These are phyloP conservation scores for Sebastes taczanowskii DNA, from an alignment of 2,797 vertebrate genomes.

Conservation along the genomic window DNA sequence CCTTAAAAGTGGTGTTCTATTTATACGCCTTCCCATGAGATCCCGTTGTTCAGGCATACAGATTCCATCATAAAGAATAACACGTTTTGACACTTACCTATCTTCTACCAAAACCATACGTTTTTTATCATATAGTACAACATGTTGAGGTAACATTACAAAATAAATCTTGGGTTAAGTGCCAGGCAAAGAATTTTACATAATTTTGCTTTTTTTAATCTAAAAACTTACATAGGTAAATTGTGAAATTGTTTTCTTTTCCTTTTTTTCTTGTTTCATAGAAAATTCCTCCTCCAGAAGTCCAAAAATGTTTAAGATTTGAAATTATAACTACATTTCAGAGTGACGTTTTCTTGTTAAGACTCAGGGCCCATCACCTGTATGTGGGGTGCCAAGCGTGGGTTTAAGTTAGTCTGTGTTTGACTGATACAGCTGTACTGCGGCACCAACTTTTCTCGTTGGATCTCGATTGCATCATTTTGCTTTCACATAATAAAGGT, in stretches of 20 bases:
- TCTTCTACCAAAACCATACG: not conserved
- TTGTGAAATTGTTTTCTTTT: no score
- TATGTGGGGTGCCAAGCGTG: not conserved
- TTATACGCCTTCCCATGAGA: no score
- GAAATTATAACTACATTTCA: not conserved
- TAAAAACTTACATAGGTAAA: no score
- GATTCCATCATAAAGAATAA: not conserved
- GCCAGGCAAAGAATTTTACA: not conserved
- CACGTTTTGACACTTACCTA: not conserved
- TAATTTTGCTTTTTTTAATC: not conserved
- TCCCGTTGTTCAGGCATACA: no score
- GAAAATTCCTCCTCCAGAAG: no score
- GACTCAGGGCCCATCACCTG: not conserved
- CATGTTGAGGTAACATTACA: not conserved
- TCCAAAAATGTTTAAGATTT: not conserved
- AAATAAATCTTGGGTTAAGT: not conserved
- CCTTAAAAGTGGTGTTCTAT: no score
- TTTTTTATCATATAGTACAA: not conserved
- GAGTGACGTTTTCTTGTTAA: not conserved
- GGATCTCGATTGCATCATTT: conserved; percentile 10
- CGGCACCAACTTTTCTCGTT: conserved; percentile 2
- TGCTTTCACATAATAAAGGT: not conserved
- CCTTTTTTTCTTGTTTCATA: no score
- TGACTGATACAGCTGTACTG: conserved; percentile 4
- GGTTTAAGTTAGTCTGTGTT: not conserved